Conservation (phyloP, 2,797 vertebrate species). For the Orestias chungarensis region DNA sequence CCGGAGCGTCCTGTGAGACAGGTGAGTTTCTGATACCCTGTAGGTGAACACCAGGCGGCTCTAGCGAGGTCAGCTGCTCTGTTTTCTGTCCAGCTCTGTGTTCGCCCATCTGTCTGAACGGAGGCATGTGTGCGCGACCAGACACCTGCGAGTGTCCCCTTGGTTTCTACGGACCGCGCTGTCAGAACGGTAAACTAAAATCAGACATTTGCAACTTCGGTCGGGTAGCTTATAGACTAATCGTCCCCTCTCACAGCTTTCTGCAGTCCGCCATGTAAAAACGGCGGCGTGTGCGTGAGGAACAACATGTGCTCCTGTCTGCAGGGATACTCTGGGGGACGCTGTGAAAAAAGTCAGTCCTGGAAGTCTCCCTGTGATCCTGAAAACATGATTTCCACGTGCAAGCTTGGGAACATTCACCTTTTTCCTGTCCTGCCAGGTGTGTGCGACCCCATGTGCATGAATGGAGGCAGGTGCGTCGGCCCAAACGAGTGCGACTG, state of each 20-base stretch:
- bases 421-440: constrained; percentile 65
- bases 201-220: background rate
- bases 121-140: constrained; percentile 76
- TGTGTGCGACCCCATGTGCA: constrained; percentile 82
- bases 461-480: constrained; percentile 82
- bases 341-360: constrained; percentile 89
- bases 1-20: constrained; percentile 80
- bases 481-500: constrained; percentile 82
- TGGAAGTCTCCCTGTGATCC: background rate
- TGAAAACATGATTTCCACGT: background rate
- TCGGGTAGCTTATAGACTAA: background rate
- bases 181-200: constrained; percentile 79
- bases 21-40: constrained; percentile 58
- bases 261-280: constrained; percentile 89
- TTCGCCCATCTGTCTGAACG: constrained; percentile 83
- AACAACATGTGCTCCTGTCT: constrained; percentile 86
- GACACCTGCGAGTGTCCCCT: constrained; percentile 78
- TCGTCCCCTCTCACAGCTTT: constrained; percentile 73
- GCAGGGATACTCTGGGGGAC: constrained; percentile 81
- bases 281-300: constrained; percentile 85
- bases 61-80: background rate
- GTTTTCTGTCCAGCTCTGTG: constrained; percentile 78
- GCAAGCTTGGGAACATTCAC: background rate
- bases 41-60: background rate
- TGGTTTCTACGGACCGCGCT: constrained; percentile 83